These are phyloP conservation scores for Mustelus asterias DNA, from an alignment of 2,113 vertebrate species.

Conservation along the genomic window DNA sequence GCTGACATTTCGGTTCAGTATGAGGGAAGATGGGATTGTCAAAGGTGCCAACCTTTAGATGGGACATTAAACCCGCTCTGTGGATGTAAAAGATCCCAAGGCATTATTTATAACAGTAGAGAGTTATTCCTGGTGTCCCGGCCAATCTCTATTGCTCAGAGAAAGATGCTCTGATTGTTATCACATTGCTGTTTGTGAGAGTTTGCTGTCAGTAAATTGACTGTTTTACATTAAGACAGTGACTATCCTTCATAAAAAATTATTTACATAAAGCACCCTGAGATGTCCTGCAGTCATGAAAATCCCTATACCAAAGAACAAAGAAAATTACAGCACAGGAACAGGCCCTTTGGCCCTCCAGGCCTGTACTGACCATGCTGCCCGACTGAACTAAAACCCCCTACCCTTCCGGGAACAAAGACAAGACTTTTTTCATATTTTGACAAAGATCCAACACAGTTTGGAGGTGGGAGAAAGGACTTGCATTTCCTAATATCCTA, in stretches of 20 bases:
- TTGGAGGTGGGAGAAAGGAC: neutral
- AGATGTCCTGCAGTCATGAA: neutral
- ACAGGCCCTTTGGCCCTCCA: no score
- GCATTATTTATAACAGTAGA: neutral
- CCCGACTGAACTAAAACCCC: no score
- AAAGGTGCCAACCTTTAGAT: no score
- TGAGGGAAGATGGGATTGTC: no score
- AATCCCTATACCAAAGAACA: no score
- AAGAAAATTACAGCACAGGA: no score
- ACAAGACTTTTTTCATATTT: neutral
- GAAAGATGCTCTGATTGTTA: neutral
- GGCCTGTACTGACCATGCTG: no score
- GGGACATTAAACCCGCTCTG: no score
- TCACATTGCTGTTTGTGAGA: neutral
- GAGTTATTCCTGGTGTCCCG: neutral
- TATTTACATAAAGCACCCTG: neutral
- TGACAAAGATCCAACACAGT: neutral
- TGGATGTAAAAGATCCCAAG: no score
- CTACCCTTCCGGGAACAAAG: neutral
- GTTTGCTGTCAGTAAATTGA: neutral
- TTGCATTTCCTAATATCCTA: neutral
- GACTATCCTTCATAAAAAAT: neutral
- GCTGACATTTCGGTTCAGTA: no score
- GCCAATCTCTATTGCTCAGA: neutral
- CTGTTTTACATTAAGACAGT: neutral